phyloP scores from a whole-genome alignment of 2,888 invertebrate genomes.

The Aspidiotus destructor region DNA sequence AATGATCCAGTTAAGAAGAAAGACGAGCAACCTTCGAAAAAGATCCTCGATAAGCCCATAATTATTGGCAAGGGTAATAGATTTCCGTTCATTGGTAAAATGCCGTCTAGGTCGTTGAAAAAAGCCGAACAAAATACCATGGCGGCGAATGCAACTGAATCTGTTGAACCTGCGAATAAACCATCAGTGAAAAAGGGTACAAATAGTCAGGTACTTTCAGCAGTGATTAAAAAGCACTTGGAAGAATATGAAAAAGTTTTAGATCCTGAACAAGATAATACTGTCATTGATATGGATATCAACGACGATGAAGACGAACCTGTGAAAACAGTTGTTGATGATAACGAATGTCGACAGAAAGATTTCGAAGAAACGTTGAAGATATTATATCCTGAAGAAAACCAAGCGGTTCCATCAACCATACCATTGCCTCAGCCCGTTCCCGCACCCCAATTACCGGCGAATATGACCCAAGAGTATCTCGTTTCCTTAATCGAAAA shows the following conservation, averaged over 20 bases:
- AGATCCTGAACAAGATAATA: conserved; percentile 2
- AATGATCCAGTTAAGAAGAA: not conserved
- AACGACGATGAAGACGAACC: conserved; percentile 26
- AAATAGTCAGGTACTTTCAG: not conserved
- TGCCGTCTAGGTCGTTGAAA: conserved; percentile 51
- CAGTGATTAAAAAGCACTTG: conserved; percentile 10
- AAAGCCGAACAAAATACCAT: conserved; percentile 6
- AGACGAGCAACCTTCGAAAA: not conserved
- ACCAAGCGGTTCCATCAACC: not conserved
- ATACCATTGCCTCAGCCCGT: not conserved
- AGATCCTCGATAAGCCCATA: conserved; percentile 12
- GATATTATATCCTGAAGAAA: conserved; percentile 23
- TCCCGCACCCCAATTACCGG: not conserved
- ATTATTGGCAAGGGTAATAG: conserved; percentile 49
- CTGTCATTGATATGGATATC: conserved; percentile 26
- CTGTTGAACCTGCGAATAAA: not conserved
- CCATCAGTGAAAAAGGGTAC: not conserved
- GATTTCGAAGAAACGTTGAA: conserved; percentile 27
- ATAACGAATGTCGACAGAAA: conserved; percentile 12
- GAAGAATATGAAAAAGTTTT: conserved; percentile 10
- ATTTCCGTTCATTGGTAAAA: conserved; percentile 73
- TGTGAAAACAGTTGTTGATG: conserved; percentile 9
- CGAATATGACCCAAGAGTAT: conserved; percentile 15
- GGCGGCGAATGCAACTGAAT: not conserved
- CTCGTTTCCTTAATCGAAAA: conserved; percentile 11